These are phyloP conservation scores for Pristionchus exspectatus DNA, from an alignment of 2,888 invertebrate species.

Conservation along the genomic window DNA sequence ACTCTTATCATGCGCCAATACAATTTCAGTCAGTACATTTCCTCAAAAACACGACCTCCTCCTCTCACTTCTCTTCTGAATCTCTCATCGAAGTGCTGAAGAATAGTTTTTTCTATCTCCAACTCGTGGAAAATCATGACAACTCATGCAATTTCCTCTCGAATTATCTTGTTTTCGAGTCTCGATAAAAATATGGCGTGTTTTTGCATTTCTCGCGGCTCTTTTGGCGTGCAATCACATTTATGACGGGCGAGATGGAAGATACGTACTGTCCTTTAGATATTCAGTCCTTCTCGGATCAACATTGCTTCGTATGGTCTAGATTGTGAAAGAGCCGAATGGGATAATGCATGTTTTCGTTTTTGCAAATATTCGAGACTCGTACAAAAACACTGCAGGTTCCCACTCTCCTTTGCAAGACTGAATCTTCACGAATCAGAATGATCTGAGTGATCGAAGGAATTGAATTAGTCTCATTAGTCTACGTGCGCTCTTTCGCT, in stretches of 20 bases:
- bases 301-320: neutral
- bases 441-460: neutral
- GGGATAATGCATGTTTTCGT: slow-evolving; percentile 7
- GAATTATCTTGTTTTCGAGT: slow-evolving; percentile 1
- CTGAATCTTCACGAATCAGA: neutral
- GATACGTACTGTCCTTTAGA: neutral
- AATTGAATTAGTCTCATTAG: neutral
- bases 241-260: neutral
- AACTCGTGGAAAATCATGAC: slow-evolving; percentile 7
- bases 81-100: neutral
- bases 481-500: neutral
- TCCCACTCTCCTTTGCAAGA: neutral
- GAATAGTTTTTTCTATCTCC: neutral
- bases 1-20: neutral
- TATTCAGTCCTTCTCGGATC: neutral
- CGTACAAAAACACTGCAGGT: neutral
- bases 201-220: neutral
- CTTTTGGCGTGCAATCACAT: slow-evolving; percentile 8
- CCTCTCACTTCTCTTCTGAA: neutral
- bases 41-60: too few relatives aligned
- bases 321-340: neutral
- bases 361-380: neutral
- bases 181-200: neutral
- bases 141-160: slow-evolving; percentile 1
- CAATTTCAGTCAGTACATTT: too few relatives aligned